A percentile compares a stretch with the other conserved stretches of the same genome.
Conservation (phyloP, 2,888 invertebrate genomes). For the Drosophila fungiperda region DNA sequence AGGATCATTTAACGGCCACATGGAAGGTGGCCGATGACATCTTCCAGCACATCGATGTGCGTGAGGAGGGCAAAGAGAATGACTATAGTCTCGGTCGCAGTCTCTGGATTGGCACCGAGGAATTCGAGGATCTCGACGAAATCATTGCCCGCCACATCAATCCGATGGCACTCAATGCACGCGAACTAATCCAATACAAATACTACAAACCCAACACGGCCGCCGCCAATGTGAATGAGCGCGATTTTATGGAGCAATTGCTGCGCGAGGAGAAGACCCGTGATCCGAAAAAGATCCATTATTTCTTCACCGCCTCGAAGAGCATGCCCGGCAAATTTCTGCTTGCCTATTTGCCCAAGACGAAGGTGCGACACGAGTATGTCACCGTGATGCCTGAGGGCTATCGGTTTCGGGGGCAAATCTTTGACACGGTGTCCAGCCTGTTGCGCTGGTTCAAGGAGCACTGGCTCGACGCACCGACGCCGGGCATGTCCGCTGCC, state of each 20-base stretch:
- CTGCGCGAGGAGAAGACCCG: constrained; percentile 95
- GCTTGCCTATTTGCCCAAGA: constrained; percentile 95
- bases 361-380: constrained; percentile 95
- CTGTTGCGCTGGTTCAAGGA: constrained; percentile 99
- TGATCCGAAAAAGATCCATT: constrained; percentile 95
- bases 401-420: constrained; percentile 94
- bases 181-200: constrained; percentile 96
- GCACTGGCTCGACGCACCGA: constrained; percentile 96
- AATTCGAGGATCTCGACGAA: constrained; percentile 99
- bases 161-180: constrained; percentile 97
- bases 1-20: constrained; percentile 97
- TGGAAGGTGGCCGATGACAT: constrained; percentile 99
- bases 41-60: constrained; percentile 97
- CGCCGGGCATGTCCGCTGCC: constrained; percentile 84
- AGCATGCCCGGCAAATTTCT: constrained; percentile 96
- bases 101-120: constrained; percentile 95
- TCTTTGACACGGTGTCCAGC: constrained; percentile 90
- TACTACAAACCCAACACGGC: constrained; percentile 91
- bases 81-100: constrained; percentile 96
- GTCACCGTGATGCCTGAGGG: constrained; percentile 97
- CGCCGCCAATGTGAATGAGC: constrained; percentile 91
- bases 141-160: constrained; percentile 98
- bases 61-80: constrained; percentile 98
- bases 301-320: constrained; percentile 93
- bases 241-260: constrained; percentile 90